phyloP scores from a whole-genome alignment of 1,140 invertebrate genomes.

The Drosophila pruinosa region DNA sequence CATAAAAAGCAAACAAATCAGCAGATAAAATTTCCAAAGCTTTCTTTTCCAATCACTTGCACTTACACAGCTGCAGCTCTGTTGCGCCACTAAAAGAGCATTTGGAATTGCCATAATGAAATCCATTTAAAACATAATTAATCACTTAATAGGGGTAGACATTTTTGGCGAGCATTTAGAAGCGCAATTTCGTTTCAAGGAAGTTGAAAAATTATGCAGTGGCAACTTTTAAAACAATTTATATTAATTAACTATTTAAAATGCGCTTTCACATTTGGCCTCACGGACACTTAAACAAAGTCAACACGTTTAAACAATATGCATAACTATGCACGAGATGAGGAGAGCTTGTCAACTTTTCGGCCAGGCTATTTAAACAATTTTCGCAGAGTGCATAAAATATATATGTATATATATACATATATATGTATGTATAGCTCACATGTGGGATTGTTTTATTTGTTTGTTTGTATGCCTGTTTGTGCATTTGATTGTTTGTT shows the following conservation, averaged over 20 bases:
- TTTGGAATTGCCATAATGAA: background rate
- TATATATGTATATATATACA: background rate
- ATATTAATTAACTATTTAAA: slow-evolving; percentile 75
- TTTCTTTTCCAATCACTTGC: too few relatives aligned
- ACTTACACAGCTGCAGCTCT: too few relatives aligned
- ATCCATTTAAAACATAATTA: background rate
- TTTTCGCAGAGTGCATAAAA: slow-evolving; percentile 47
- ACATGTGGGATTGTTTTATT: slow-evolving; percentile 24
- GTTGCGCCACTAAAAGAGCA: background rate
- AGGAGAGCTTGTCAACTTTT: slow-evolving; percentile 74
- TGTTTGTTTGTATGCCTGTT: slow-evolving; percentile 45
- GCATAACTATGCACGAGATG: slow-evolving; percentile 10
- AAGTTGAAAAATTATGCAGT: background rate
- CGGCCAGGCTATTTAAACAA: slow-evolving; percentile 65
- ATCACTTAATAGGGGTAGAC: background rate
- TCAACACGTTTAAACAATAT: slow-evolving; percentile 55
- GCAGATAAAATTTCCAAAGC: too few relatives aligned
- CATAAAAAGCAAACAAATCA: too few relatives aligned
- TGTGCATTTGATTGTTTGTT: slow-evolving; percentile 54
- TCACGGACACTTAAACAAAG: slow-evolving; percentile 63
- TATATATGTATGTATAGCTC: slow-evolving; percentile 6
- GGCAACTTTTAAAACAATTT: slow-evolving; percentile 48
- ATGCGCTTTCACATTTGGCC: slow-evolving; percentile 45
- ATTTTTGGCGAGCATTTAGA: background rate
- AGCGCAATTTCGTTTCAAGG: background rate